Evolutionary conservation across 2,888 invertebrate genomes (phyloP), one percentile per base, ranked within the genome.

Genomic region (Marasmarcha lunaedactyla): DNA sequence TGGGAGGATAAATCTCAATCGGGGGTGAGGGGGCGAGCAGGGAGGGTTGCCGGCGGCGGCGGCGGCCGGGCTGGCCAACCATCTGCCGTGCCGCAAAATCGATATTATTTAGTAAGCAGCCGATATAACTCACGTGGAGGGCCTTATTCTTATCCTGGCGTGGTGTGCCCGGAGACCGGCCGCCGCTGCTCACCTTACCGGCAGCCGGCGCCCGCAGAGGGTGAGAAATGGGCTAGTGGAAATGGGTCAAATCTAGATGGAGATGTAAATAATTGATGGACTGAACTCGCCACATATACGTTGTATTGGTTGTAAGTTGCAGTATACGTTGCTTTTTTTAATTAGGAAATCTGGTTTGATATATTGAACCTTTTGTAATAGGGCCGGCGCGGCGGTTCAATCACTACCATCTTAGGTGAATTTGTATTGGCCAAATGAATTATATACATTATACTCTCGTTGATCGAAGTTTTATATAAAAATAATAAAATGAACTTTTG

Each of bases 51-150:
- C 58, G 56, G 63, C 66, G 69, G 64, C 63, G 56, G 60, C 59
- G 55, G 63, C 55, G 51, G 63, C 55, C 64, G 55, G 56, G 63
- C 57, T 59, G 53, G 53, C 63, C 65, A 71, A 71, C 79, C 81
- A 83, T 81, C 81, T 83, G 81, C 71, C 77, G 71, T 71, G 64
- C 63, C 60, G 71, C 66, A 63, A 73, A 81, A 81, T 83, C 81
- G 69, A 81, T 83, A 78, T 68, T 71, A 72, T 78, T 78, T 72
- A 72, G 69, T 60, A 68, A 64, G 59, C 57, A 57, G 55, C 56
- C 63, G 62, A 67, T 66, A 61, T 64, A 57, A 59, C 52, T 57
- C 55, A 59, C 57, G 55, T 55, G 51, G 36, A 40, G 4, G 33
- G 34, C 38, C 36, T 39, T 20, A 34, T 40, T 43, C 36, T 43